Evolutionary conservation across 2,113 vertebrate genomes (phyloP).

Genomic region (Athene cunicularia): DNA sequence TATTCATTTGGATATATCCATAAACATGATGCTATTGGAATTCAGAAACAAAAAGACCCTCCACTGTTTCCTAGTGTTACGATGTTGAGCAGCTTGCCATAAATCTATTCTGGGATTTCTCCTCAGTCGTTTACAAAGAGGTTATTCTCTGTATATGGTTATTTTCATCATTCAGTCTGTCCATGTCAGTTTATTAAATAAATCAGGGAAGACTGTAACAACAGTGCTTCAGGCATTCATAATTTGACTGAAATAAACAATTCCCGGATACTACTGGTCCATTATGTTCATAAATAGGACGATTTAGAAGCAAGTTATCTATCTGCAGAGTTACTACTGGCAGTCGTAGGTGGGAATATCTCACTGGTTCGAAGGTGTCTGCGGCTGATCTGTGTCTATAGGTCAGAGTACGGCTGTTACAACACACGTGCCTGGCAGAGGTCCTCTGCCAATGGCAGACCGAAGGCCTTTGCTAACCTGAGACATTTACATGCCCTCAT

Average conservation of each 20-base stretch:
- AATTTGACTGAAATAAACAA: conserved; percentile 38
- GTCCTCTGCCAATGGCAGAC: neutral
- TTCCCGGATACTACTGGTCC: neutral
- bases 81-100: neutral
- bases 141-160: neutral
- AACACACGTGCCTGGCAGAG: fast-evolving
- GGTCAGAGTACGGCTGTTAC: fast-evolving
- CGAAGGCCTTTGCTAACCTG: neutral
- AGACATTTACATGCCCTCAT: neutral
- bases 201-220: conserved; percentile 10
- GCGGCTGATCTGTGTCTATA: fast-evolving
- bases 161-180: conserved; percentile 12
- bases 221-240: neutral
- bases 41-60: neutral
- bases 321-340: neutral
- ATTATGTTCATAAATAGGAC: neutral
- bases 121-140: neutral
- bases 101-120: conserved; percentile 38
- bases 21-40: neutral
- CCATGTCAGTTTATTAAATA: conserved; percentile 27
- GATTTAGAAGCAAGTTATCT: neutral
- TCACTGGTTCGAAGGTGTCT: neutral
- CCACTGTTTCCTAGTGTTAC: neutral
- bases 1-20: neutral
- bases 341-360: neutral